Percentiles rank a stretch among this genome's conserved stretches.
Evolutionary conservation across 2,888 invertebrate genomes (phyloP).

Genomic region (Leucophenga maculata): DNA sequence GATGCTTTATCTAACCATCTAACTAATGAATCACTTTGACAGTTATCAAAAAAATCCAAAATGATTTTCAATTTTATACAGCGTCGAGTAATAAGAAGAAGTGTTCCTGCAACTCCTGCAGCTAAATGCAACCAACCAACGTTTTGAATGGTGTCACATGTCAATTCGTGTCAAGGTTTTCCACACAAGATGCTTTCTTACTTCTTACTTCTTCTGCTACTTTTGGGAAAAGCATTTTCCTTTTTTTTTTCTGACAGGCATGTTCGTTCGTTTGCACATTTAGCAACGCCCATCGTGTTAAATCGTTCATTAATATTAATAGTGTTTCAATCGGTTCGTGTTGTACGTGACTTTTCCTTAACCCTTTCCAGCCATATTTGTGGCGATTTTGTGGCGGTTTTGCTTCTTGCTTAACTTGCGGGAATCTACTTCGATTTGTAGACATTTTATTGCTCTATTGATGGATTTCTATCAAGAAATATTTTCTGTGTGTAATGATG

Average conservation of each 20-base stretch:
- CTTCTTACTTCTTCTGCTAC: not conserved
- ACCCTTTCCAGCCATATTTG: slow-evolving; percentile 49
- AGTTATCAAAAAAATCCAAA: slow-evolving; percentile 47
- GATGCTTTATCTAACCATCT: slow-evolving; percentile 28
- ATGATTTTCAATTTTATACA: slow-evolving; percentile 47
- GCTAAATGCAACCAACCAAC: slow-evolving; percentile 25
- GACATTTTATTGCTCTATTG: slow-evolving; percentile 67
- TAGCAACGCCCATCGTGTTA: slow-evolving; percentile 66
- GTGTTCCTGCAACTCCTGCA: slow-evolving; percentile 27
- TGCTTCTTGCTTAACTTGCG: slow-evolving; percentile 23
- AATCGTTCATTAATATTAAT: slow-evolving; percentile 68
- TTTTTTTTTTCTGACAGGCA: slow-evolving; percentile 27
- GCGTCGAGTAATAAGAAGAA: slow-evolving; percentile 21
- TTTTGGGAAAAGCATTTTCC: slow-evolving; percentile 33
- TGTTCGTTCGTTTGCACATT: slow-evolving; percentile 21
- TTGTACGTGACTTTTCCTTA: slow-evolving; percentile 62
- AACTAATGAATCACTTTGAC: slow-evolving; percentile 43
- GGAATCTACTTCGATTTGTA: slow-evolving; percentile 55
- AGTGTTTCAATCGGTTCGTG: slow-evolving; percentile 54
- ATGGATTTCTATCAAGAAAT: slow-evolving; percentile 40
- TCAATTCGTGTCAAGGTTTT: slow-evolving; percentile 50
- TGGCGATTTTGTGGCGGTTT: slow-evolving; percentile 30
- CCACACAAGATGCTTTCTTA: slow-evolving; percentile 42
- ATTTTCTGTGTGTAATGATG: slow-evolving; percentile 54
- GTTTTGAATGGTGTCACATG: slow-evolving; percentile 58